These are phyloP conservation scores for Mystacides longicornis DNA, from an alignment of 2,888 invertebrate species.

Conservation along the genomic window DNA sequence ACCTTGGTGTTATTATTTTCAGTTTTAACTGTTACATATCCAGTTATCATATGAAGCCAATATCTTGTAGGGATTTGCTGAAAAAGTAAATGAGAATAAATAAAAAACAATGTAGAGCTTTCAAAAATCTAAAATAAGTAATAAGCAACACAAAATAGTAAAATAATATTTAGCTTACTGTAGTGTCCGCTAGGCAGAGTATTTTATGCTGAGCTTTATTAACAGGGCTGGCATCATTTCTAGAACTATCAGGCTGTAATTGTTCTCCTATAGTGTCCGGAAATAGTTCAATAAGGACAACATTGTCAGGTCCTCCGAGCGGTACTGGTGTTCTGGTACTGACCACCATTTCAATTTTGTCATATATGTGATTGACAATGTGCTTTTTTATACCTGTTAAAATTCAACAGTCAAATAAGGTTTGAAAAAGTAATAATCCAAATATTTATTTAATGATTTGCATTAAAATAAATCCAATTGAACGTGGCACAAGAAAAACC, in stretches of 20 bases:
- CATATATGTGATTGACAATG: conserved; percentile 50
- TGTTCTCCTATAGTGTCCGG: conserved; percentile 55
- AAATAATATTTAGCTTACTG: conserved; percentile 35
- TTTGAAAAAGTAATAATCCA: too few relatives aligned
- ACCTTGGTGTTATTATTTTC: conserved; percentile 24
- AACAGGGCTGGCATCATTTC: conserved; percentile 40
- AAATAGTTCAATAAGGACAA: conserved; percentile 59
- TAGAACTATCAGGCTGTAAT: conserved; percentile 42
- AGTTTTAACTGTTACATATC: conserved; percentile 15
- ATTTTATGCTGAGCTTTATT: conserved; percentile 51
- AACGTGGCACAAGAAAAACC: too few relatives aligned
- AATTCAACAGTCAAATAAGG: too few relatives aligned
- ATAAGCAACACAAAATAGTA: not conserved
- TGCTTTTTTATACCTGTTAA: conserved; percentile 50
- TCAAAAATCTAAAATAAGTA: not conserved
- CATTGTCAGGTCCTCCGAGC: conserved; percentile 52
- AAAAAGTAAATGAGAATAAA: conserved; percentile 10
- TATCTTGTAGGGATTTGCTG: conserved; percentile 33
- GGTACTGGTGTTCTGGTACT: conserved; percentile 42
- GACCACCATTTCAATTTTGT: conserved; percentile 47
- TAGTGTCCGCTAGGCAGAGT: conserved; percentile 59
- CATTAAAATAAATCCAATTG: too few relatives aligned
- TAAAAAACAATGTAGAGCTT: not conserved
- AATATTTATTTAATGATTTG: too few relatives aligned
- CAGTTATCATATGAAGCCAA: conserved; percentile 32